phyloP scores from a whole-genome alignment of 2,113 vertebrate species.

The Recurvirostra avosetta region DNA sequence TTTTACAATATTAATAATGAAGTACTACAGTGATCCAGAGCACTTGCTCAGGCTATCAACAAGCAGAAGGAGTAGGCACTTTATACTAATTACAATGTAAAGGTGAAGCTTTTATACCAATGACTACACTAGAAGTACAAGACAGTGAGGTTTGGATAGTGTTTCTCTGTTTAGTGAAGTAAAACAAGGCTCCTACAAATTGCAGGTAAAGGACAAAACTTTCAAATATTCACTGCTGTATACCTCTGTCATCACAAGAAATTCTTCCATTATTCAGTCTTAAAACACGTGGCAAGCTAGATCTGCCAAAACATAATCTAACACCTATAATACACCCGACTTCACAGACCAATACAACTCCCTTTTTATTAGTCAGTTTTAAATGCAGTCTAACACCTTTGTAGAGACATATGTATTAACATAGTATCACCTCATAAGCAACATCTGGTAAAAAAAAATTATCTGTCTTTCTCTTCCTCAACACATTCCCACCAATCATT shows the following conservation, averaged over 20 bases:
- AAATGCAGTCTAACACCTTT: neutral
- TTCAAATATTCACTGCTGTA: neutral
- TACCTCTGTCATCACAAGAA: neutral
- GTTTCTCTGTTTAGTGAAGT: neutral
- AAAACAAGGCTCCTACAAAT: neutral
- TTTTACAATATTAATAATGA: neutral
- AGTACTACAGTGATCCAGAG: neutral
- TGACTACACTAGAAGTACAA: neutral
- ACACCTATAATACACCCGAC: neutral
- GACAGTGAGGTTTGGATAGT: neutral
- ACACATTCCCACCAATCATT: neutral
- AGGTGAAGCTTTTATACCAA: neutral
- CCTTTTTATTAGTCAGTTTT: neutral
- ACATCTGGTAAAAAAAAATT: neutral
- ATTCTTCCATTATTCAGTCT: neutral
- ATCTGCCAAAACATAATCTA: neutral
- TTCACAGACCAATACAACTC: neutral
- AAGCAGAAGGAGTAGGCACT: neutral
- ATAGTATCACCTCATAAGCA: neutral
- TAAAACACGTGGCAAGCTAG: neutral
- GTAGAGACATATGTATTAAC: rapidly evolving
- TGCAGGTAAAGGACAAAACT: neutral
- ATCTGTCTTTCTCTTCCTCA: neutral
- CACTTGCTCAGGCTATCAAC: neutral
- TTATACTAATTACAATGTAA: neutral